Conservation (phyloP, 1,140 invertebrate genomes). For the Episyrphus balteatus region DNA sequence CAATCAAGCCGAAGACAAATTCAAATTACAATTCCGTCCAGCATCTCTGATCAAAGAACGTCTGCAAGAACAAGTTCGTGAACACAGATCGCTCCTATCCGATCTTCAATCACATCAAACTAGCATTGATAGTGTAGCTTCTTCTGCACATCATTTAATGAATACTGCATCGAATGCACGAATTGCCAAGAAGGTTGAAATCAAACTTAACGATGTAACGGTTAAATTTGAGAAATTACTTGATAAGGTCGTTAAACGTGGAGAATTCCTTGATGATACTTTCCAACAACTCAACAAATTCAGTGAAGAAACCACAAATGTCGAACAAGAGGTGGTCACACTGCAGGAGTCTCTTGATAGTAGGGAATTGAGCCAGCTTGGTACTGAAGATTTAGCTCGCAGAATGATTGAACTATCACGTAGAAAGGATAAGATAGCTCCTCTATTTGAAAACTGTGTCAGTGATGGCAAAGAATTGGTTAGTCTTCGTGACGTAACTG, state of each 20-base stretch:
- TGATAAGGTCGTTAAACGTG: conserved; percentile 65
- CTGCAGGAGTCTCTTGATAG: conserved; percentile 68
- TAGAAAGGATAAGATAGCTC: conserved; percentile 35
- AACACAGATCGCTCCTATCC: conserved; percentile 65
- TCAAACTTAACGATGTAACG: conserved; percentile 75
- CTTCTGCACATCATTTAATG: conserved; percentile 68
- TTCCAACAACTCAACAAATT: conserved; percentile 59
- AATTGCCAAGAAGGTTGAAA: conserved; percentile 80
- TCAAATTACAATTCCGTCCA: conserved; percentile 68
- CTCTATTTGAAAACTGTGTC: conserved; percentile 64
- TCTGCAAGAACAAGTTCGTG: conserved; percentile 78
- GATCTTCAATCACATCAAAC: conserved; percentile 77
- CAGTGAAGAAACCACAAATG: conserved; percentile 50
- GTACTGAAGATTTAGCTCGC: conserved; percentile 52
- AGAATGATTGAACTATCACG: conserved; percentile 48
- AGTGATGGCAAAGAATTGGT: conserved; percentile 70
- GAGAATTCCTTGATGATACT: conserved; percentile 73
- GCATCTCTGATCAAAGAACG: conserved; percentile 80
- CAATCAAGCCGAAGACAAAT: conserved; percentile 67
- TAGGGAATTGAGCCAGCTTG: conserved; percentile 53
- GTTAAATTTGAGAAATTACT: conserved; percentile 71
- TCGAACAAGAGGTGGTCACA: conserved; percentile 59
- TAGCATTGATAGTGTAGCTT: conserved; percentile 70
- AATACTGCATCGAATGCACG: conserved; percentile 70
- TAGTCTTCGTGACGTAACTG: conserved; percentile 81